Percentiles rank a stretch among this genome's conserved stretches.
Conservation (phyloP, 2,888 invertebrate genomes). For the Limnephilus auricula region DNA sequence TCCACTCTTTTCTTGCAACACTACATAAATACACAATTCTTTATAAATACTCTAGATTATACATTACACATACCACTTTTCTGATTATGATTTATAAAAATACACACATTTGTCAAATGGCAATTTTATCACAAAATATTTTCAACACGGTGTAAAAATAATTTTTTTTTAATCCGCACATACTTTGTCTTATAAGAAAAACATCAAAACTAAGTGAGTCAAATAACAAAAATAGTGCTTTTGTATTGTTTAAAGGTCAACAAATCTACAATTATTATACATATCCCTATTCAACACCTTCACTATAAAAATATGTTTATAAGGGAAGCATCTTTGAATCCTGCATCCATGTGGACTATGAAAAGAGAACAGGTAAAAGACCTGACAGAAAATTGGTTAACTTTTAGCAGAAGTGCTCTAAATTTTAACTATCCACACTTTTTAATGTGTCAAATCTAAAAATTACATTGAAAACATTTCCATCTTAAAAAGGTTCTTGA, state of each 20-base stretch:
- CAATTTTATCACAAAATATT: conserved; percentile 59
- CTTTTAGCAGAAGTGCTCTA: neutral
- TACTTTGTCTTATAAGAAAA: neutral
- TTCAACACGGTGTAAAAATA: conserved; percentile 49
- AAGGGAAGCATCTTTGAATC: neutral
- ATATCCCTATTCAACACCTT: conserved; percentile 2
- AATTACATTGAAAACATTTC: too few relatives aligned
- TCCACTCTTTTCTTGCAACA: conserved; percentile 28
- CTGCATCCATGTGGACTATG: neutral
- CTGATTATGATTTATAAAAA: conserved; percentile 45
- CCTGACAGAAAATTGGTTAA: neutral
- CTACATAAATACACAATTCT: conserved; percentile 47
- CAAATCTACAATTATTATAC: conserved; percentile 21
- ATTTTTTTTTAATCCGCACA: conserved; percentile 24
- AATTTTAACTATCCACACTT: neutral
- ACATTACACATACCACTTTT: conserved; percentile 24
- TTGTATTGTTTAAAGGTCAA: conserved; percentile 17
- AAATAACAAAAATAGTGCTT: conserved; percentile 28
- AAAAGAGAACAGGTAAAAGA: neutral
- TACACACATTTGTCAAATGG: conserved; percentile 52
- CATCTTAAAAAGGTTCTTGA: too few relatives aligned
- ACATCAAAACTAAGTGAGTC: neutral
- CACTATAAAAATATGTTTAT: neutral
- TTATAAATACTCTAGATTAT: conserved; percentile 33
- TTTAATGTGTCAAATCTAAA: neutral